Evolutionary conservation across 2,113 vertebrate species (phyloP), one percentile per base, ranked within the genome.

Genomic region (Prinia subflava): DNA sequence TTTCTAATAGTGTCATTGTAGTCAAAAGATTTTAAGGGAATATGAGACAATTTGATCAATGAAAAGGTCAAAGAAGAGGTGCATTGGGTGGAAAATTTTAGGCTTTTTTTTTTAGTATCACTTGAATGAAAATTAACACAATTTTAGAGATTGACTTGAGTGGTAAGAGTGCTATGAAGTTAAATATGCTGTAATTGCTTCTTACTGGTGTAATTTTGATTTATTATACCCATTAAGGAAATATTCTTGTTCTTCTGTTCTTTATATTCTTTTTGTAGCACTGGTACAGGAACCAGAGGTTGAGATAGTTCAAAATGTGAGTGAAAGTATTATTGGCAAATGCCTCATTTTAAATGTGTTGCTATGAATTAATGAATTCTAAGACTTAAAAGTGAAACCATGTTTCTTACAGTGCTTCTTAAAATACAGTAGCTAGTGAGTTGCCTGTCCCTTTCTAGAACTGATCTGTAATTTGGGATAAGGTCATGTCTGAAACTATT

Each of bases 131-230:
- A 81, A 96, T 97, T 94, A 96, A 94, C 67, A 92, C 53, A 94
- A 94, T 97, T 95, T 96, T 91, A 94, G 88, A 92, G 70, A 83
- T 64, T 96, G 79, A 92, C 93, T 97, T 95, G 90, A 83, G 75
- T 80, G 42, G 68, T 77, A 62, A 62, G 92, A 90, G 56, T 93
- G 49, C 41, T 95, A 82, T 95, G 90, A 93, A 91, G 77, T 95
- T 97, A 97, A 93, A 96, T 97, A 93, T 95, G n/a, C 64, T 86
- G 42, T 97, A 97, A 97, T 95, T 96, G 60, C 70, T 94, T 94
- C 95, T 97, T 94, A 82, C 60, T 84, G 75, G 92, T 80, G 41
- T 95, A 87, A 91, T 94, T 97, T 97, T 98, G 95, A 97, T 96
- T 97, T 94, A 97, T 96, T 95, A 89, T 23, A 73, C 17, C 80